phyloP scores from a whole-genome alignment of 2,113 vertebrate genomes.

The Ploceus nigricollis region DNA sequence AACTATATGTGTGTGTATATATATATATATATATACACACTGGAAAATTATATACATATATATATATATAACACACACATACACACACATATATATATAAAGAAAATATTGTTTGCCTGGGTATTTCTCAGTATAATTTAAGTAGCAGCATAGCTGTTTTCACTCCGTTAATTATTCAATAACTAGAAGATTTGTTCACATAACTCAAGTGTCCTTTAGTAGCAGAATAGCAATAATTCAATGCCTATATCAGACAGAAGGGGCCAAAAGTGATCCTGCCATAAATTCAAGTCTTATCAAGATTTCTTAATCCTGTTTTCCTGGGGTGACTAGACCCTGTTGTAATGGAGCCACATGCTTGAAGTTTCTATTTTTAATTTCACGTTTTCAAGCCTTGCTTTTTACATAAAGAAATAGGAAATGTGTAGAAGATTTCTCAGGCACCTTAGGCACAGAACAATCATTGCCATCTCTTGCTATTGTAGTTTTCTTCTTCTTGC shows the following conservation, averaged over 20 bases:
- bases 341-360: background rate
- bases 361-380: conserved; percentile 2
- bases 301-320: background rate
- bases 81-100: background rate
- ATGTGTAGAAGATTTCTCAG: background rate
- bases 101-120: background rate
- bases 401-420: background rate
- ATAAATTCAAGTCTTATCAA: conserved; percentile 7
- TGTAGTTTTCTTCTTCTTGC: background rate
- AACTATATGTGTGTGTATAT: background rate
- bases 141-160: background rate
- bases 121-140: background rate
- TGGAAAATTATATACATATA: background rate
- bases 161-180: background rate
- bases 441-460: background rate
- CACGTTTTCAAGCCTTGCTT: background rate
- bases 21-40: background rate
- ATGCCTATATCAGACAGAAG: background rate
- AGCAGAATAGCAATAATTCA: background rate
- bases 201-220: background rate
- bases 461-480: background rate
- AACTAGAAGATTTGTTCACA: background rate
- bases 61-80: background rate
- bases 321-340: background rate
- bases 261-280: background rate